phyloP scores from a whole-genome alignment of 2,113 vertebrate genomes.

The Cranoglanis bouderius region DNA sequence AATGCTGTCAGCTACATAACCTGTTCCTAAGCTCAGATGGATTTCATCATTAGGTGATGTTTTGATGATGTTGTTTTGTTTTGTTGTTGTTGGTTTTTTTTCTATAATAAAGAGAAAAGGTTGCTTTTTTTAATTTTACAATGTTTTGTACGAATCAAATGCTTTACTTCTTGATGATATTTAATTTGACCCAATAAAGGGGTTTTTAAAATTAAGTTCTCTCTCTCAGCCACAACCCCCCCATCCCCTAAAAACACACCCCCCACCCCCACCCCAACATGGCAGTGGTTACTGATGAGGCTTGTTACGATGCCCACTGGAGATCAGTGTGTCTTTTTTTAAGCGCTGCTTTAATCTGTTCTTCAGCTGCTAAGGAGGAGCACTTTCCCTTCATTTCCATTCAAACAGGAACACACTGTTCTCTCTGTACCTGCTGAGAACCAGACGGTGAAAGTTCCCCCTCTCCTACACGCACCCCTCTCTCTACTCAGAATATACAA shows the following conservation, averaged over 20 bases:
- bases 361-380: constrained; percentile 50
- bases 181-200: background rate
- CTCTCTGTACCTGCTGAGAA: constrained; percentile 48
- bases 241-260: too few species aligned
- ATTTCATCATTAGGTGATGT: background rate
- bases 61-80: background rate
- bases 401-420: constrained; percentile 44
- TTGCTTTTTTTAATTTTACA: background rate
- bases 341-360: constrained; percentile 57
- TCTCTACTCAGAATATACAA: background rate
- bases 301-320: constrained; percentile 66
- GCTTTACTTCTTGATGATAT: background rate
- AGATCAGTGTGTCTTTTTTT: constrained; percentile 56
- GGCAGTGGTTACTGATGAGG: constrained; percentile 58
- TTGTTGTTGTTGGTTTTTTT: background rate
- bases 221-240: too few species aligned
- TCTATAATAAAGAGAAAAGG: background rate
- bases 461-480: background rate
- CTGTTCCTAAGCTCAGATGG: background rate
- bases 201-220: constrained; percentile 3
- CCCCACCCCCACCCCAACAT: too few species aligned
- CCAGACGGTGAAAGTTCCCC: constrained; percentile 20
- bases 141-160: background rate
- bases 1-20: background rate
- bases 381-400: constrained; percentile 53